phyloP scores from a whole-genome alignment of 1,140 invertebrate genomes.

The Vanessa atalanta region DNA sequence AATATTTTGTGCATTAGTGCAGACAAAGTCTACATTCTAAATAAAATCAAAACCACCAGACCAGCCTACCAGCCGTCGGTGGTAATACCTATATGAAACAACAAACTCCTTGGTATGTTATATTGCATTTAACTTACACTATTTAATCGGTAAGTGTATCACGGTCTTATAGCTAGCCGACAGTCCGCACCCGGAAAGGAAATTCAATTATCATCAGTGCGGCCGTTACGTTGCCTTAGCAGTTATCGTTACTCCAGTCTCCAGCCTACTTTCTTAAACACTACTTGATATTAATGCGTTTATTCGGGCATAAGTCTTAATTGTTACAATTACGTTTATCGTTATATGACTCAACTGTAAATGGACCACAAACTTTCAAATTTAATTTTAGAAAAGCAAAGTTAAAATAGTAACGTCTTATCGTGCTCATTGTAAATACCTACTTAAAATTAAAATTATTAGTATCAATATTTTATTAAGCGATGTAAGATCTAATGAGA shows the following conservation, averaged over 20 bases:
- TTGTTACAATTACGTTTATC: background rate
- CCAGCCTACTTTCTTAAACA: conserved; percentile 8
- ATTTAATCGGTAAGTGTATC: background rate
- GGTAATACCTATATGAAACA: no score
- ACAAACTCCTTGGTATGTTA: no score
- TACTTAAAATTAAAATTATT: no score
- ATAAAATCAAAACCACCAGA: no score
- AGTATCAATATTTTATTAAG: no score
- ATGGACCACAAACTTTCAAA: background rate
- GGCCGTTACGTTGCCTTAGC: conserved; percentile 33
- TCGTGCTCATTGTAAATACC: no score
- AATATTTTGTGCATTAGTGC: no score
- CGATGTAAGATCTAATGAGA: no score
- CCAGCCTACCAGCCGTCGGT: no score
- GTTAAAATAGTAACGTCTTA: no score
- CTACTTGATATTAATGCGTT: conserved; percentile 13
- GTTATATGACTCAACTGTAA: background rate
- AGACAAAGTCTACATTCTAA: no score
- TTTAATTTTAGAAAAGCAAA: no score
- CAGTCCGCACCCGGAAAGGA: conserved; percentile 47
- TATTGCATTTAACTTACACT: background rate
- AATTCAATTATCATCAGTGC: conserved; percentile 60
- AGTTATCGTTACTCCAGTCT: conserved; percentile 1
- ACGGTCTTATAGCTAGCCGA: background rate
- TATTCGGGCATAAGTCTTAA: conserved; percentile 17